phyloP scores from a whole-genome alignment of 1,140 invertebrate species.

The Marisa cornuarietis region DNA sequence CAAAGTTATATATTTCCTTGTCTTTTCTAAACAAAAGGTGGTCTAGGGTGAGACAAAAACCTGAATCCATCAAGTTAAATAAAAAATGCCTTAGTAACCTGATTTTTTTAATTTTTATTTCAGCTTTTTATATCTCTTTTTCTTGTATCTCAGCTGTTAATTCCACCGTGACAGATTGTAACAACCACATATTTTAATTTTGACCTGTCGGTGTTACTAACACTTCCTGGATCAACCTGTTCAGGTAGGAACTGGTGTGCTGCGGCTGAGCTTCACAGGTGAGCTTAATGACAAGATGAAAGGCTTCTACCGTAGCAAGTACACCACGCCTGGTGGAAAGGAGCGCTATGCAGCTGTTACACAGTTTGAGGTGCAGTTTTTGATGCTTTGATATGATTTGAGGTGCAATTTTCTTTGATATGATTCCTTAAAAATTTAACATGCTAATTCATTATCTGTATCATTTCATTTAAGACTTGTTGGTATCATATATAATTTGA shows the following conservation, averaged over 20 bases:
- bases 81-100: not conserved
- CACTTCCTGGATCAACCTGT: not conserved
- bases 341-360: slow-evolving; percentile 88
- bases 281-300: slow-evolving; percentile 94
- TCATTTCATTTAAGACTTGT: too few relatives aligned
- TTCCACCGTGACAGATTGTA: not conserved
- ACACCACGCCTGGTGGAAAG: slow-evolving; percentile 74
- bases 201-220: not conserved
- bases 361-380: slow-evolving; percentile 76
- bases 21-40: not conserved
- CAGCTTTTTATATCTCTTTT: too few relatives aligned
- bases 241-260: slow-evolving; percentile 72
- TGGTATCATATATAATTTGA: too few relatives aligned
- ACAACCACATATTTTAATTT: too few relatives aligned
- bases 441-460: too few relatives aligned
- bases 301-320: slow-evolving; percentile 93
- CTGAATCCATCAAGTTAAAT: not conserved
- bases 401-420: too few relatives aligned
- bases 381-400: not conserved
- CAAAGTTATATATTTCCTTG: not conserved
- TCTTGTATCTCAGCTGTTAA: not conserved
- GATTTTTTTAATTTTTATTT: too few relatives aligned
- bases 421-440: too few relatives aligned
- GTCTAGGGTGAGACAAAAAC: not conserved
- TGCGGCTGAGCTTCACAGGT: slow-evolving; percentile 82